Evolutionary conservation across 2,797 vertebrate species (phyloP), one percentile per base, ranked within the genome.

Genomic region (Melanotaenia nigrans): DNA sequence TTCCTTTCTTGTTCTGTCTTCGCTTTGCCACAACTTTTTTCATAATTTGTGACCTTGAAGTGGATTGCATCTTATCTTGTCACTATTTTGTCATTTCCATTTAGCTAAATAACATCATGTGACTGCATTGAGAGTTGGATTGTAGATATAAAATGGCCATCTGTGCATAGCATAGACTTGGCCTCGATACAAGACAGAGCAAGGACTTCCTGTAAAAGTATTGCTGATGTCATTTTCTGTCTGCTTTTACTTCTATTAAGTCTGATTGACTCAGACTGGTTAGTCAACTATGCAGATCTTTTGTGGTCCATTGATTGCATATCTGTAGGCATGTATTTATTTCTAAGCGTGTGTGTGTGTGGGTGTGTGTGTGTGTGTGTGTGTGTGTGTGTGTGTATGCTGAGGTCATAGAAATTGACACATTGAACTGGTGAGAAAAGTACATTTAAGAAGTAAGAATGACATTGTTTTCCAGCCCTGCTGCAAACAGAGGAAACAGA

Each of bases 401-500:
- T 61, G 69, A 72, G 69, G 72, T 78, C 68, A 79, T 59, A 69
- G 59, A 76, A 79, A 74, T 81, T 45, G 22, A 22, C 35, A 63
- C 2, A 22, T 11, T 38, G 40, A 67, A 58, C 61, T 33, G 40
- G 55, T 68, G 61, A 76, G 74, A 87, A 85, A 89, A 74, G 28
- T 65, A 76, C 51, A n/a, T 88, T 87, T 69, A 70, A 89, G 91
- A 91, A 87, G 84, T 88, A 90, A 92, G 83, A 90, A 71, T 73
- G 59, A 71, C 70, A 75, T 76, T 78, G 74, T 81, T 83, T 82
- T 83, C 62, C 57, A 70, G 79, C 12, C 24, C 58, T 4, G n/a
- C 55, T 56, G 65, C 71, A 71, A 59, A 32, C 64, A 79, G 79
- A 93, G 93, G 92, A 94, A 92, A 93, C 92, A 93, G 91, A 93